Evolutionary conservation across 2,797 vertebrate genomes (phyloP).

Genomic region (Alfaro cultratus): DNA sequence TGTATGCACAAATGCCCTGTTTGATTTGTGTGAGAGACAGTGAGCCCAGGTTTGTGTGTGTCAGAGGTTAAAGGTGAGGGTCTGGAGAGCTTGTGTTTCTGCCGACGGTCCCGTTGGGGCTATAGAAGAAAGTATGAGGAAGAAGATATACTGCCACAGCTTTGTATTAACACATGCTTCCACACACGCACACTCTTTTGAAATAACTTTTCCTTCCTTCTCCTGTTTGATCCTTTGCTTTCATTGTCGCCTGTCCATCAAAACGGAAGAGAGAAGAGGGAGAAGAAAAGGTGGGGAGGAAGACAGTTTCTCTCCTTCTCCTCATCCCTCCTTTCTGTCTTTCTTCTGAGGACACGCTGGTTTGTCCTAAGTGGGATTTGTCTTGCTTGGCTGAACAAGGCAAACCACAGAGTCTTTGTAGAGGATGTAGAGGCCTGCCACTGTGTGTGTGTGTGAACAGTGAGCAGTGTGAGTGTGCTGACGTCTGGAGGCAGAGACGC

Average conservation of each 20-base stretch:
- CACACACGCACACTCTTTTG: constrained; percentile 41
- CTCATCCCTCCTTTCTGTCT: constrained; percentile 34
- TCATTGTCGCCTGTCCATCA: constrained; percentile 66
- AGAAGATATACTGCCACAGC: constrained; percentile 62
- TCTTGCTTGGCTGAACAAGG: constrained; percentile 75
- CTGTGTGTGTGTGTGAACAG: constrained; percentile 10
- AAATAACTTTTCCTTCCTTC: constrained; percentile 56
- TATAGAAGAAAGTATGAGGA: constrained; percentile 59
- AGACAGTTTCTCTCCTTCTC: constrained; percentile 46
- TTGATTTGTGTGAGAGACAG: constrained; percentile 72
- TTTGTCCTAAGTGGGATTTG: constrained; percentile 78
- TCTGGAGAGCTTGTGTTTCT: constrained; percentile 79
- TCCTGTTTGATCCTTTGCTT: constrained; percentile 60
- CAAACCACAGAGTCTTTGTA: constrained; percentile 78
- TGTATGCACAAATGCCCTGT: constrained; percentile 13
- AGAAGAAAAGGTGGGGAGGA: constrained; percentile 51
- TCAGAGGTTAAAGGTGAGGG: constrained; percentile 79
- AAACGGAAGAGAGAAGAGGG: constrained; percentile 69
- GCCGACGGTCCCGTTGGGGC: constrained; percentile 72
- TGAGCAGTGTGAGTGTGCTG: constrained; percentile 25
- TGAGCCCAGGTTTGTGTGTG: constrained; percentile 56
- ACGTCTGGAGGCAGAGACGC: constrained; percentile 67
- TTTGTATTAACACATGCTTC: constrained; percentile 27
- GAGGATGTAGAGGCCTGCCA: constrained; percentile 74
- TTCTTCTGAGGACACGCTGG: constrained; percentile 56